A percentile compares a stretch with the other conserved stretches of the same genome.
Evolutionary conservation across 2,797 vertebrate species (phyloP).

Genomic region (Meriones psammophilus): DNA sequence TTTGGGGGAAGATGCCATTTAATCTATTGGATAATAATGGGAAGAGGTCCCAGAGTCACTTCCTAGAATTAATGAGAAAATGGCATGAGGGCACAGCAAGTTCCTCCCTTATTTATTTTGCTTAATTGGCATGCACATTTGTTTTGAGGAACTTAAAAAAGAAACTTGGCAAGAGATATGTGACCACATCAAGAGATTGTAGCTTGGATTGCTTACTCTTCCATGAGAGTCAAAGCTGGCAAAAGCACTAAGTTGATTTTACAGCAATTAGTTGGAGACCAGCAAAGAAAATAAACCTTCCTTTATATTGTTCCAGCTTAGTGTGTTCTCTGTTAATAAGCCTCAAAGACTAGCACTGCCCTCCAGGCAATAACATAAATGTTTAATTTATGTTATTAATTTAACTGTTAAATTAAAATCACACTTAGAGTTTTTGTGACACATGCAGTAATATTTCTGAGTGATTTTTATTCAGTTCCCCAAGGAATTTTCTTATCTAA

Average conservation of each 20-base stretch:
- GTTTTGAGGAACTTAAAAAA: slow-evolving; percentile 69
- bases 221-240: slow-evolving; percentile 64
- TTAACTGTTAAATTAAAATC: slow-evolving; percentile 74
- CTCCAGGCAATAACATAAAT: slow-evolving; percentile 63
- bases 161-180: slow-evolving; percentile 70
- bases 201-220: slow-evolving; percentile 22
- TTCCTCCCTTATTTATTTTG: slow-evolving; percentile 61
- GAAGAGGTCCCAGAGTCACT: slow-evolving; percentile 52
- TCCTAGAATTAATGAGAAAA: slow-evolving; percentile 72
- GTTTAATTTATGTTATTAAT: slow-evolving; percentile 78
- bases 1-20: neutral
- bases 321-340: slow-evolving; percentile 65
- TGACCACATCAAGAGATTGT: slow-evolving; percentile 27
- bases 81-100: neutral
- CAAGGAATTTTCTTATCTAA: slow-evolving; percentile 31
- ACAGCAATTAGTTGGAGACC: slow-evolving; percentile 31
- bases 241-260: slow-evolving; percentile 71
- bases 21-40: slow-evolving; percentile 36
- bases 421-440: slow-evolving; percentile 46
- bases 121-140: slow-evolving; percentile 76
- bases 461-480: slow-evolving; percentile 63
- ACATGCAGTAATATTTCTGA: slow-evolving; percentile 53
- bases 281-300: slow-evolving; percentile 57
- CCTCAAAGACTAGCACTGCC: slow-evolving; percentile 27
- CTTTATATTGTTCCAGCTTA: slow-evolving; percentile 61